Base-by-base conservation (phyloP, 92 coral and sea anemone species). In the Epizoanthus stellaris region DNA sequence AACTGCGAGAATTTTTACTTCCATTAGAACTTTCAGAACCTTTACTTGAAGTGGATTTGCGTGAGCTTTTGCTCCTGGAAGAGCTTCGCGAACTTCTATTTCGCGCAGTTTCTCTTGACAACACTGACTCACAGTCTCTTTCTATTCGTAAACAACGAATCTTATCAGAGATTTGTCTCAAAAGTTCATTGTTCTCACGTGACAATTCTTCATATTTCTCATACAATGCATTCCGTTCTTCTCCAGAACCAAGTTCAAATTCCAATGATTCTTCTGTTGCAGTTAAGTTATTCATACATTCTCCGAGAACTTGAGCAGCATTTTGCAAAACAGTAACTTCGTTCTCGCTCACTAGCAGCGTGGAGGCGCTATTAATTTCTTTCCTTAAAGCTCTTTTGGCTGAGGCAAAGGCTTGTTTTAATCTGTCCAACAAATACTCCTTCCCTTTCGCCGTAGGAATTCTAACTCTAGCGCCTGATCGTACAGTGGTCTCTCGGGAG, bases 151-250 rank as follows among this genome's bases (percentile, higher is more conserved):
- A 71, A 34, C 20, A 30, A 45, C 74, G 63, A 8, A 89, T 85
- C 72, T 63, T 56, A n/a, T 88, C 85, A 54, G 65, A 73, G 15
- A 88, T 77, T 85, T 56, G 74, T 42, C 65, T 76, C 12, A 84
- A 67, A 15, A 62, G 36, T 0, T 9, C 67, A 49, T 88, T 88
- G 25, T 82, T 88, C 54, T 82, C 88, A 20, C 80, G 66, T n/a
- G 84, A 49, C 5, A 87, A 23, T 5, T 67, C 82, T 65, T 81
- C 82, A 42, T 69, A 88, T 60, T 88, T 65, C 25, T 80, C 84
- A 63, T 83, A 76, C 54, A 88, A 20, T 36, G 47, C 30, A 10
- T 63, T 67, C 30, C 76, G 76, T 59, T 82, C 88, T 25, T 74
- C 25, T 39, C 76, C 30, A 17, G 75, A 17, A 16, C 12, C 42